phyloP scores from a whole-genome alignment of 2,888 invertebrate genomes.

The Meghimatium bilineatum region DNA sequence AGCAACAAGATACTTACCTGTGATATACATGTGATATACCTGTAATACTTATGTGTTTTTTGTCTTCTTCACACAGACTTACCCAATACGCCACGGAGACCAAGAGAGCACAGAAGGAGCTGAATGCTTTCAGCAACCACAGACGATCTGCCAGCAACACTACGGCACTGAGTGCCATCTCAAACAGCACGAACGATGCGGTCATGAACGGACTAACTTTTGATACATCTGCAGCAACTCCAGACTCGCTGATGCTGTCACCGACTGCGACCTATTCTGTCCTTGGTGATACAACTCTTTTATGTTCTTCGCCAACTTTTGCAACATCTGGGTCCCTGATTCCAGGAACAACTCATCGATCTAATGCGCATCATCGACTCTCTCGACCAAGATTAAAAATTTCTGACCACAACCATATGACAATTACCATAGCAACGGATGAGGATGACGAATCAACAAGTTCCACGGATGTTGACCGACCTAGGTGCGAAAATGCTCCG shows the following conservation, averaged over 20 bases:
- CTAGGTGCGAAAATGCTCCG: not conserved
- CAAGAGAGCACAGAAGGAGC: slow-evolving; percentile 56
- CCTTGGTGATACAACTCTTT: not conserved
- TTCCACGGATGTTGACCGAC: slow-evolving; percentile 36
- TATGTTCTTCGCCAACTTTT: not conserved
- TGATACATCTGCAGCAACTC: not conserved
- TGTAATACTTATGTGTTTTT: too few relatives aligned
- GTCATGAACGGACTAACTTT: not conserved
- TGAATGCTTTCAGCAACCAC: slow-evolving; percentile 53
- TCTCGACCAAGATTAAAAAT: slow-evolving; percentile 78
- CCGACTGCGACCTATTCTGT: not conserved
- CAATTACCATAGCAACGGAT: slow-evolving; percentile 75
- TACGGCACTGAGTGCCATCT: slow-evolving; percentile 20
- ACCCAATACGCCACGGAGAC: slow-evolving; percentile 55
- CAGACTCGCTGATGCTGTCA: not conserved
- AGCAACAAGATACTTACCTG: too few relatives aligned
- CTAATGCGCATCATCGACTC: slow-evolving; percentile 71
- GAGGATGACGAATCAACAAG: slow-evolving; percentile 50
- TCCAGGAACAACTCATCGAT: not conserved
- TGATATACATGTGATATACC: too few relatives aligned
- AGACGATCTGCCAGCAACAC: slow-evolving; percentile 37
- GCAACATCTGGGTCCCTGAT: not conserved
- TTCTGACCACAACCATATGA: slow-evolving; percentile 78
- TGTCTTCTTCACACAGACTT: slow-evolving; percentile 11
- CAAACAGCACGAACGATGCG: slow-evolving; percentile 22